phyloP scores from a whole-genome alignment of 2,797 vertebrate species.

The Muscicapa striata region DNA sequence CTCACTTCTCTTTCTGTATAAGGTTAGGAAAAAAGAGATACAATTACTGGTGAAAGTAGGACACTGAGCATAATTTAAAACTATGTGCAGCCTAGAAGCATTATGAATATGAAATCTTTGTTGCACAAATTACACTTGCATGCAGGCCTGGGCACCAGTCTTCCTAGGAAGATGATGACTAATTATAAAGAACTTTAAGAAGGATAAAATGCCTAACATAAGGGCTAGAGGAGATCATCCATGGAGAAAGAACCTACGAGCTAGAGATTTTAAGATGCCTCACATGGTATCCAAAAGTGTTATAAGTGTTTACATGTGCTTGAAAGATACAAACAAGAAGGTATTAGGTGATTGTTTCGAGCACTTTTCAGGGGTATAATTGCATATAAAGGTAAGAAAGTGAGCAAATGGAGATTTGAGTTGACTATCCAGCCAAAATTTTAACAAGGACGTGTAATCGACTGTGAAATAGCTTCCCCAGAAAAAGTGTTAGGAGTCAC shows the following conservation, averaged over 20 bases:
- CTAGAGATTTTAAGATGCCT: slow-evolving; percentile 2
- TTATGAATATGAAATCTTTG: slow-evolving; percentile 22
- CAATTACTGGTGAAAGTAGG: slow-evolving; percentile 23
- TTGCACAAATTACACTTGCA: slow-evolving; percentile 22
- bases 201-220: neutral
- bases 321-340: slow-evolving; percentile 16
- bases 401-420: slow-evolving; percentile 35
- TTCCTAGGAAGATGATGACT: slow-evolving; percentile 3
- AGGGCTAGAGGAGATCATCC: neutral
- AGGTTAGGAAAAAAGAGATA: neutral
- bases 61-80: slow-evolving; percentile 22
- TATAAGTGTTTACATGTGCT: neutral
- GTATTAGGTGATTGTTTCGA: slow-evolving; percentile 9
- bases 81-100: neutral
- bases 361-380: slow-evolving; percentile 23
- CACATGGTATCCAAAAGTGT: neutral
- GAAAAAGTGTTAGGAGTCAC: slow-evolving; percentile 48
- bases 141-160: neutral
- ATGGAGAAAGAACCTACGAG: neutral
- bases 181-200: slow-evolving; percentile 10
- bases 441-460: slow-evolving; percentile 66
- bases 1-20: slow-evolving; percentile 16
- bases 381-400: slow-evolving; percentile 57
- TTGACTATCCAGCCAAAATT: slow-evolving; percentile 62
- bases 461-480: slow-evolving; percentile 70